Conservation (phyloP, 2,797 vertebrate species). For the Selene dorsalis region DNA sequence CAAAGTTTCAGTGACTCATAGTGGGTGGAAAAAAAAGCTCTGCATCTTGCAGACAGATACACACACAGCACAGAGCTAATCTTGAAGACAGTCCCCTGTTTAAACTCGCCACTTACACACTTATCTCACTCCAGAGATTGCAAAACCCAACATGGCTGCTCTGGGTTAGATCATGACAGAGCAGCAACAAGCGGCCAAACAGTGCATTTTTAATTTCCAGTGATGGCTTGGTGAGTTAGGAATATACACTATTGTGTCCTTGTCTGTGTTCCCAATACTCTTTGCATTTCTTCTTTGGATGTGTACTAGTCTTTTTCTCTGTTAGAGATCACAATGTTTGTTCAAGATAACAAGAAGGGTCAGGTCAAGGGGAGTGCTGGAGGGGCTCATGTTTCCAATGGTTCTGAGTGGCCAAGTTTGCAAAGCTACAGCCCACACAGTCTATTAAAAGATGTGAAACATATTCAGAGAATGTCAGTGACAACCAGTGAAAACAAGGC, state of each 20-base stretch:
- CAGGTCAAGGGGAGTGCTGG: slow-evolving; percentile 59
- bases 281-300: slow-evolving; percentile 23
- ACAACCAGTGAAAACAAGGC: slow-evolving; percentile 69
- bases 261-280: slow-evolving; percentile 36
- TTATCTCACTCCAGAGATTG: slow-evolving; percentile 11
- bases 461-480: slow-evolving; percentile 79
- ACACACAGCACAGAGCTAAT: slow-evolving; percentile 18
- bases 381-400: slow-evolving; percentile 74
- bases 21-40: slow-evolving; percentile 58
- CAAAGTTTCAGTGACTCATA: slow-evolving; percentile 71
- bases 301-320: slow-evolving; percentile 46
- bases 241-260: slow-evolving; percentile 35
- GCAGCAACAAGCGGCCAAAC: slow-evolving; percentile 25
- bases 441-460: slow-evolving; percentile 84
- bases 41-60: slow-evolving; percentile 50
- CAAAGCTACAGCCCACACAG: slow-evolving; percentile 58
- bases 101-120: slow-evolving; percentile 28
- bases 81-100: slow-evolving; percentile 28
- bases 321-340: slow-evolving; percentile 49
- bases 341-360: slow-evolving; percentile 61
- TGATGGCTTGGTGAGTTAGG: slow-evolving; percentile 41
- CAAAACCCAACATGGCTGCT: slow-evolving; percentile 45
- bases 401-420: slow-evolving; percentile 72
- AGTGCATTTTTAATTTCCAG: slow-evolving; percentile 52
- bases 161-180: slow-evolving; percentile 3